Base-by-base conservation (phyloP, 2,113 vertebrate genomes). In the Oplegnathus fasciatus region DNA sequence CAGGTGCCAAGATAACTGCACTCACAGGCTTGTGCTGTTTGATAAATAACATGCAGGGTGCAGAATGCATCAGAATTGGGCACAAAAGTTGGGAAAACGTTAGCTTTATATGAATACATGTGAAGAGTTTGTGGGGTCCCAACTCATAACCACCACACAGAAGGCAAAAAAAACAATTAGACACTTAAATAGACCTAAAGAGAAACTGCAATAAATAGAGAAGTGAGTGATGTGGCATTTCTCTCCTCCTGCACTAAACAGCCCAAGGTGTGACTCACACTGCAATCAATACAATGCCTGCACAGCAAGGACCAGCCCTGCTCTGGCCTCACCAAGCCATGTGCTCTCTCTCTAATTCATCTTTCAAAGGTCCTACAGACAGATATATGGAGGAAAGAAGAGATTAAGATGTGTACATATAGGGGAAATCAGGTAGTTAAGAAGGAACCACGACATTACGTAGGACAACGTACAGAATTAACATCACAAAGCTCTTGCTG, bases 181-280 rank as follows among this genome's bases (percentile, higher is more conserved):
- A 80, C 30, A 78, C 67, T 70, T 69, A 78, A 34, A 79, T 55
- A 87, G 73, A 87, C 71, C 86, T 69, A 79, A 82, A 91, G 81
- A 90, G 78, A 92, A 91, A 86, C 69, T 57, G 78, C 80, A 88
- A 93, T 86, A 92, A 93, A 91, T 83, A 88, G 80, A 88, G 81
- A 89, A 86, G 86, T 89, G 92, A 94, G 89, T 88, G 90, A 94
- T 94, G 94, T 94, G 91, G 91, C 93, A 95, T 95, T 95, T 95
- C 88, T 94, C 87, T 93, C 93, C 92, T 95, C 91, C 93, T 88
- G 91, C 90, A 89, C 87, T 91, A 88, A 91, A 91, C 91, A 92
- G 91, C 90, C 83, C 50, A 88, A 91, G 86, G 93, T 94, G 93
- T 95, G 95, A 95, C 89, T 95, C 95, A 95, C 92, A 88, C 90